A percentile compares a stretch with the other conserved stretches of the same genome.
Conservation (phyloP, 2,113 vertebrate species). For the Vulpes ferrilata region DNA sequence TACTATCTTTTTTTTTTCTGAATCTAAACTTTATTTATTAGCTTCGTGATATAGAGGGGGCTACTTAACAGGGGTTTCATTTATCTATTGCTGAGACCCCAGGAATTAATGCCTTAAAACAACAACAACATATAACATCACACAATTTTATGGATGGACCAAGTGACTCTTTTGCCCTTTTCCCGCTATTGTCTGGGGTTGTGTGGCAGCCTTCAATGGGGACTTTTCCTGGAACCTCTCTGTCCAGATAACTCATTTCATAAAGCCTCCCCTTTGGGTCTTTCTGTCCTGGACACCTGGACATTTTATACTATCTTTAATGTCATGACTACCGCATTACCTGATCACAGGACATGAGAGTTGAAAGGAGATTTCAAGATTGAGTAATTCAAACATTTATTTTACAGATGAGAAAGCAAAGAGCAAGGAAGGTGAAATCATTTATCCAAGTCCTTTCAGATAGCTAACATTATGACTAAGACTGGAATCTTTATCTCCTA, state of each 20-base stretch:
- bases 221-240: not conserved
- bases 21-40: constrained; percentile 42
- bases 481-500: not conserved
- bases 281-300: not conserved
- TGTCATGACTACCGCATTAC: not conserved
- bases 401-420: not conserved
- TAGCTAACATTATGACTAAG: not conserved
- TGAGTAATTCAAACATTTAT: not conserved
- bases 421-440: not conserved
- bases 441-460: not conserved
- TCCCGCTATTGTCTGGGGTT: not conserved
- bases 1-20: not conserved
- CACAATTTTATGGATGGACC: not conserved
- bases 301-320: not conserved
- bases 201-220: too few relatives aligned
- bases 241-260: not conserved
- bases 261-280: not conserved
- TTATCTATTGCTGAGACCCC: not conserved
- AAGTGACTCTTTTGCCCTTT: not conserved
- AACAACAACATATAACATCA: not conserved
- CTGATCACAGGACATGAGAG: not conserved
- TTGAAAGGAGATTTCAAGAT: not conserved
- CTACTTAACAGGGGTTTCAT: not conserved
- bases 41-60: constrained; percentile 5
- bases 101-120: not conserved